Conservation (phyloP, 2,797 vertebrate genomes). For the Sitta carolinensis region DNA sequence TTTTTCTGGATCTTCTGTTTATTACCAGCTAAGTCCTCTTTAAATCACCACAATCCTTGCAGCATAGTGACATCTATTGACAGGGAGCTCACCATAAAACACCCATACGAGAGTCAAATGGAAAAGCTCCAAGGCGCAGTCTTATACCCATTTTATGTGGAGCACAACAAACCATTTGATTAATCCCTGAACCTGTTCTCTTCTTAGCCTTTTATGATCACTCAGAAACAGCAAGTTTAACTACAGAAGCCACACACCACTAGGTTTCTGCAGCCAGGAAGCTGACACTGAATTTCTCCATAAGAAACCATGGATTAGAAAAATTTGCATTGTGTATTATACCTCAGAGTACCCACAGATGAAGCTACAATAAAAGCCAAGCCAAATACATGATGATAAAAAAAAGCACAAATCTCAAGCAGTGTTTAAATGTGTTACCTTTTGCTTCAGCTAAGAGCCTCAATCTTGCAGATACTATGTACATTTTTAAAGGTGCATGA, state of each 20-base stretch:
- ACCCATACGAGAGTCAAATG: not conserved
- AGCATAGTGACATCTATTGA: constrained; percentile 67
- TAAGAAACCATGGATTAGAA: not conserved
- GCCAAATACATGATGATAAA: not conserved
- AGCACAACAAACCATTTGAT: not conserved
- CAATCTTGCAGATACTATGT: not conserved
- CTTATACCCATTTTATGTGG: not conserved
- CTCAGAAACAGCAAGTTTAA: not conserved
- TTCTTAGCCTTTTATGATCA: not conserved
- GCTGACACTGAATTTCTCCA: not conserved
- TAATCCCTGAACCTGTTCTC: not conserved
- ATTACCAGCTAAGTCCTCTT: not conserved
- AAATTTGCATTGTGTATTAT: not conserved
- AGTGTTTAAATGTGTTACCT: not conserved
- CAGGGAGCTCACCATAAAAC: not conserved
- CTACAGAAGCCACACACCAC: not conserved
- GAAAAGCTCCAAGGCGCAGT: not conserved
- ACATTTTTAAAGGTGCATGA: not conserved
- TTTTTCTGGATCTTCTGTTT: not conserved
- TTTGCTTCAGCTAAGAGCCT: not conserved
- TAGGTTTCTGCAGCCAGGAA: not conserved
- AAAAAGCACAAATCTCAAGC: not conserved
- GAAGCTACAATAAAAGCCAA: constrained; percentile 4
- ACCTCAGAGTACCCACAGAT: rapidly evolving
- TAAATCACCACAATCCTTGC: not conserved